Percentiles rank a stretch among this genome's conserved stretches.
phyloP scores from a whole-genome alignment of 2,888 invertebrate species.

The Hedya salicella region DNA sequence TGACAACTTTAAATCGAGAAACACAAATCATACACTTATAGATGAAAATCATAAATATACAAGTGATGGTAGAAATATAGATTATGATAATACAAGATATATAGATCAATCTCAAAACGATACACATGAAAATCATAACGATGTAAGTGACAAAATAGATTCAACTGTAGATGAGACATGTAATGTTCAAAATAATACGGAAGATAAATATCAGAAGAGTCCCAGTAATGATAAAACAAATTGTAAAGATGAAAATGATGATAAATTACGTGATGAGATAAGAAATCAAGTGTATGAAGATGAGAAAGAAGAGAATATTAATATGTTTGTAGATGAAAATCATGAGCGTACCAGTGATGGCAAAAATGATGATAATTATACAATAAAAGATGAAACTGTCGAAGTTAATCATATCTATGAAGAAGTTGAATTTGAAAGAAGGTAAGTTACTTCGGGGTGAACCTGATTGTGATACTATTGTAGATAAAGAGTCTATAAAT shows the following conservation, averaged over 20 bases:
- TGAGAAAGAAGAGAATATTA: too few species aligned
- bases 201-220: too few species aligned
- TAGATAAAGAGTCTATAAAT: conserved; percentile 4
- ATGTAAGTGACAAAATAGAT: not conserved
- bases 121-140: not conserved
- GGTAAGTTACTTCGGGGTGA: conserved; percentile 9
- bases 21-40: not conserved
- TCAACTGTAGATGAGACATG: not conserved
- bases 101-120: not conserved
- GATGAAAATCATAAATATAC: not conserved
- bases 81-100: not conserved
- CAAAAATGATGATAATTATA: conserved; percentile 25
- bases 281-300: conserved; percentile 1
- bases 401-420: not conserved
- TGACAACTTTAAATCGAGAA: not conserved
- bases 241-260: not conserved
- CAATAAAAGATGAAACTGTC: not conserved
- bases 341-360: not conserved
- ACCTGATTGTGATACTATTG: conserved; percentile 30
- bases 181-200: not conserved
- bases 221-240: too few species aligned
- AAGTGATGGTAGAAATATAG: conserved; percentile 8
- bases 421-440: conserved; percentile 12
- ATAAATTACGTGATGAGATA: not conserved
- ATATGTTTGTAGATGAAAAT: not conserved